phyloP scores from a whole-genome alignment of 92 coral and sea anemone genomes.

The Bergia sp. region DNA sequence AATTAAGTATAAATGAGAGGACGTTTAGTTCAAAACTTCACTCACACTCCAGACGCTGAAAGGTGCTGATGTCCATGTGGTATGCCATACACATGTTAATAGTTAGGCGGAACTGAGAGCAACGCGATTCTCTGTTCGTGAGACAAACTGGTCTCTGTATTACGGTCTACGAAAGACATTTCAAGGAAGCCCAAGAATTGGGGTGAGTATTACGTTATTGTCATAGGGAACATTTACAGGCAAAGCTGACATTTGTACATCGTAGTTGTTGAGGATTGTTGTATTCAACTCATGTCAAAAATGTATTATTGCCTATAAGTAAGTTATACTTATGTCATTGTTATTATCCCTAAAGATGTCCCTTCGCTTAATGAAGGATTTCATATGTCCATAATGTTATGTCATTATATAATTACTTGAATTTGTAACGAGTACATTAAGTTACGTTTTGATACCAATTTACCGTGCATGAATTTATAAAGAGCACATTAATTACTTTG shows the following conservation, averaged over 20 bases:
- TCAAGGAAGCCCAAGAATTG: constrained; percentile 26
- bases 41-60: constrained; percentile 11
- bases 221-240: constrained; percentile 25
- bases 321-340: background rate
- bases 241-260: constrained; percentile 25
- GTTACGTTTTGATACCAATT: background rate
- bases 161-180: constrained; percentile 22
- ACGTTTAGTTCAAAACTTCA: constrained; percentile 17
- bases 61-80: constrained; percentile 27
- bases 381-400: constrained; percentile 16
- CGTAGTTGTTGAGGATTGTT: constrained; percentile 11
- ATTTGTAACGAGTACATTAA: constrained; percentile 9
- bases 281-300: constrained; percentile 19
- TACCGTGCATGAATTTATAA: constrained; percentile 19
- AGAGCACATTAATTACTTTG: constrained; percentile 3
- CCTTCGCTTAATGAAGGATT: constrained; percentile 10
- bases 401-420: constrained; percentile 11
- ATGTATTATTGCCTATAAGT: constrained; percentile 23
- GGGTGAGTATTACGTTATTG: constrained; percentile 13
- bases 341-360: constrained; percentile 16
- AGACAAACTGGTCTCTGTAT: constrained; percentile 26
- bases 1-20: constrained; percentile 1
- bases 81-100: constrained; percentile 21
- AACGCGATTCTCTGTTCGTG: constrained; percentile 9
- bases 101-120: constrained; percentile 23